These are phyloP conservation scores for Kobus ellipsiprymnus DNA, from an alignment of 2,113 vertebrate genomes.

Conservation along the genomic window DNA sequence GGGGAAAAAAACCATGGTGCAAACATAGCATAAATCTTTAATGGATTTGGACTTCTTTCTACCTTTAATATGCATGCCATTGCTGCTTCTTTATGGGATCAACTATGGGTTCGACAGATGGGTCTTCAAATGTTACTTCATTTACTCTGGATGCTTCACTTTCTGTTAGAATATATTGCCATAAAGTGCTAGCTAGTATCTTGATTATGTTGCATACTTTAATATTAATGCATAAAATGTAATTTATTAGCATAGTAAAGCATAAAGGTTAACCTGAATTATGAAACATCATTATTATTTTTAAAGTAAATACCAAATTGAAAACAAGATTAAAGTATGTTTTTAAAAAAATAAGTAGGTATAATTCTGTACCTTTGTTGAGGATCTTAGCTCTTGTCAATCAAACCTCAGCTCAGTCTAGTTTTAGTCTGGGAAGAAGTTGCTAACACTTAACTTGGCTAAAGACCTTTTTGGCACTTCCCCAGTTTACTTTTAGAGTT, in stretches of 20 bases:
- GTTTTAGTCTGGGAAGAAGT: not conserved
- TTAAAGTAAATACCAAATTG: not conserved
- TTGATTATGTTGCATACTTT: not conserved
- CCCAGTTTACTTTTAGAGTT: not conserved
- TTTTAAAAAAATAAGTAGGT: not conserved
- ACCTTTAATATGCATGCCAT: not conserved
- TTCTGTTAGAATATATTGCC: not conserved
- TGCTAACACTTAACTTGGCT: not conserved
- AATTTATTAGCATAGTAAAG: not conserved
- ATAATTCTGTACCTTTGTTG: not conserved
- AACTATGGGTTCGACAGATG: not conserved
- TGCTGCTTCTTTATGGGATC: not conserved
- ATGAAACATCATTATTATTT: not conserved
- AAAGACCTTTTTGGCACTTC: not conserved
- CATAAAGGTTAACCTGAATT: not conserved
- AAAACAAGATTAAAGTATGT: not conserved
- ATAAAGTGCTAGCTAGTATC: not conserved
- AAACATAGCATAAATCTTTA: not conserved
- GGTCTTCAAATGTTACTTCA: not conserved
- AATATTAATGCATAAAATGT: not conserved
- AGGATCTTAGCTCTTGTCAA: not conserved
- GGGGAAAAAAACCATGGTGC: no score
- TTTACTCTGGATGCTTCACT: not conserved
- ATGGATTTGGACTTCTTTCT: not conserved
- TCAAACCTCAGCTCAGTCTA: not conserved